Percentiles rank a stretch among this genome's conserved stretches.
Evolutionary conservation across 64 coral and sea anemone genomes (phyloP).

Genomic region (Cladopsammia gracilis): DNA sequence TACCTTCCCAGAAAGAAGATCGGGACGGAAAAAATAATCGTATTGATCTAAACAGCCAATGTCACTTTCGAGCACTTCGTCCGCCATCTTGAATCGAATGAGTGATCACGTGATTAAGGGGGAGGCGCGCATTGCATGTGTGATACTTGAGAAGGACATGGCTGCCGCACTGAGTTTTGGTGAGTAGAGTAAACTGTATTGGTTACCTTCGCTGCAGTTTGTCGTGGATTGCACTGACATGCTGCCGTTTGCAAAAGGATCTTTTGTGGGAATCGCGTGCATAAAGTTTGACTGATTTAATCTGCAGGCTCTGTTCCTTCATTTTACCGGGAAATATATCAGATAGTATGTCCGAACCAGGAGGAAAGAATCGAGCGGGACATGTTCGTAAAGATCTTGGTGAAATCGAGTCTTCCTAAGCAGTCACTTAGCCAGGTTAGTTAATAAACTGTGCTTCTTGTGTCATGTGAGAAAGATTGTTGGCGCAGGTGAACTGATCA

Average conservation of each 20-base stretch:
- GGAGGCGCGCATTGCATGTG: slow-evolving; percentile 43
- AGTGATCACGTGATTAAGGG: slow-evolving; percentile 27
- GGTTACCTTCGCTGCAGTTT: not conserved
- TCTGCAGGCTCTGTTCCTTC: slow-evolving; percentile 80
- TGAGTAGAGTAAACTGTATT: slow-evolving; percentile 13
- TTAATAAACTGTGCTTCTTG: not conserved
- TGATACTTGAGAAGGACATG: slow-evolving; percentile 47
- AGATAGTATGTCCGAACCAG: slow-evolving; percentile 92
- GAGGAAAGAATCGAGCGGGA: slow-evolving; percentile 86
- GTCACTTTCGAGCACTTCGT: slow-evolving; percentile 17
- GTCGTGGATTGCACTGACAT: not conserved
- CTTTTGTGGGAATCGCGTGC: not conserved
- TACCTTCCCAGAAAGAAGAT: slow-evolving; percentile 82
- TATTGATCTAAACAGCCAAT: slow-evolving; percentile 65
- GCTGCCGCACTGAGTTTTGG: slow-evolving; percentile 81
- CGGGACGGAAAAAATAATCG: slow-evolving; percentile 87
- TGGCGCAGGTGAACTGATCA: not conserved
- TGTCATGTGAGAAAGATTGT: not conserved
- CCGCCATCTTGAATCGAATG: slow-evolving; percentile 64
- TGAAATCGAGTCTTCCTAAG: slow-evolving; percentile 94
- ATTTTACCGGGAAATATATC: slow-evolving; percentile 89
- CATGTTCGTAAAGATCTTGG: slow-evolving; percentile 89
- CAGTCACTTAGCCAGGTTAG: slow-evolving; percentile 76
- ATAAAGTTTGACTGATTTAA: slow-evolving; percentile 8
- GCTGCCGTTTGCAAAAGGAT: not conserved